A percentile compares a stretch with the other conserved stretches of the same genome.
Evolutionary conservation across 2,113 vertebrate species (phyloP).

Genomic region (Tor tambroides): DNA sequence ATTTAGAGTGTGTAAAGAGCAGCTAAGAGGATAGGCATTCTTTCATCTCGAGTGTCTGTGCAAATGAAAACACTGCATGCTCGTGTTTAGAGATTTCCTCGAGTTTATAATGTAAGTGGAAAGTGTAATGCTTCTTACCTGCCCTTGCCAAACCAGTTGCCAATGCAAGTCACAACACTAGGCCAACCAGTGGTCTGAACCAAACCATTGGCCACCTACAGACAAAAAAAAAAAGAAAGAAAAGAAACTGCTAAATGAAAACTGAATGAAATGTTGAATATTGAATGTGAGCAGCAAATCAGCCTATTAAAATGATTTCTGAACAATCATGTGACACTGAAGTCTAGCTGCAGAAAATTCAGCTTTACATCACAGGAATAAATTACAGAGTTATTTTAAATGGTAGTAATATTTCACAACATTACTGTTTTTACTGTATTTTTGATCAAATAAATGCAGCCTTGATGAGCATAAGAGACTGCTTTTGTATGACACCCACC

Average conservation of each 20-base stretch:
- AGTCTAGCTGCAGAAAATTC: background rate
- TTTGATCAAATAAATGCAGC: background rate
- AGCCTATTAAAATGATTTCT: background rate
- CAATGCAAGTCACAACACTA: slow-evolving; percentile 88
- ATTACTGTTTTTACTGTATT: background rate
- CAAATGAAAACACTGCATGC: no score
- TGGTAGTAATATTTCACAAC: background rate
- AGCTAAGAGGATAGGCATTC: background rate
- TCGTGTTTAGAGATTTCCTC: no score
- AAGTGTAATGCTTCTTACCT: slow-evolving; percentile 75
- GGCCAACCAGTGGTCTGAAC: slow-evolving; percentile 98
- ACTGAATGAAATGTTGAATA: no score
- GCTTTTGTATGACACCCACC: slow-evolving; percentile 69
- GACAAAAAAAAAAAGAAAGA: background rate
- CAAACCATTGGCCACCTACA: slow-evolving; percentile 87
- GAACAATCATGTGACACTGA: background rate
- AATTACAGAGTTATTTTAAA: background rate
- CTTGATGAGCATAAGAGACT: background rate
- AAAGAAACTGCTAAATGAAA: background rate
- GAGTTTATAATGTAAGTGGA: no score
- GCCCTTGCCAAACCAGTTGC: slow-evolving; percentile 98
- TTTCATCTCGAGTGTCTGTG: no score
- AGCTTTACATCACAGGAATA: no score
- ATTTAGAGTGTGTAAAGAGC: background rate
- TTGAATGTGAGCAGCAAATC: no score